Evolutionary conservation across 2,888 invertebrate genomes (phyloP).

Genomic region (Machimus atricapillus): DNA sequence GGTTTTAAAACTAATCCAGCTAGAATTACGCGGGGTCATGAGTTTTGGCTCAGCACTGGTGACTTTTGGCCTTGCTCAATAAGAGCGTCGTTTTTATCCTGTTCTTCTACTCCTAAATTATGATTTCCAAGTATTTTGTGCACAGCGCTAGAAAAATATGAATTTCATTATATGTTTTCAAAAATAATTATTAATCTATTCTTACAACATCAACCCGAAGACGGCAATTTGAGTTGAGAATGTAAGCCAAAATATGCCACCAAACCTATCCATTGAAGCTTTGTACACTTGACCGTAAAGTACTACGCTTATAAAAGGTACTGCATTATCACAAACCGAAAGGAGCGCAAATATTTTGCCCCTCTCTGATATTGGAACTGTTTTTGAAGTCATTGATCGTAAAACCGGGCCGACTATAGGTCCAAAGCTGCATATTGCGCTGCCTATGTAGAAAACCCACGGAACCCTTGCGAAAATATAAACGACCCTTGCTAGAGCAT

Average conservation of each 20-base stretch:
- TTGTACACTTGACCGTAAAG: constrained; percentile 76
- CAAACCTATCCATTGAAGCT: constrained; percentile 68
- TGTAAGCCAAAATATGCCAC: constrained; percentile 76
- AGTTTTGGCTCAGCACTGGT: neutral
- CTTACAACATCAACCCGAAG: constrained; percentile 73
- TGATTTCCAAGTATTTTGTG: constrained; percentile 56
- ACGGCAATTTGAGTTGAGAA: constrained; percentile 74
- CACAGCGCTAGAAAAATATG: constrained; percentile 56
- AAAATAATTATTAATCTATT: constrained; percentile 50
- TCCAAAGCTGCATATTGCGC: constrained; percentile 76
- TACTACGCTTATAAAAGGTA: constrained; percentile 76
- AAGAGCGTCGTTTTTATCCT: constrained; percentile 53
- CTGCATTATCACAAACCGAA: constrained; percentile 81
- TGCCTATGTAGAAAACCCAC: constrained; percentile 73
- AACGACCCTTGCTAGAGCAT: constrained; percentile 72
- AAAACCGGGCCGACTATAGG: constrained; percentile 81
- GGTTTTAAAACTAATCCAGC: neutral
- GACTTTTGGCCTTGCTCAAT: constrained; percentile 46
- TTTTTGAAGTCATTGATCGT: constrained; percentile 82
- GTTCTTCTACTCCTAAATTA: constrained; percentile 55
- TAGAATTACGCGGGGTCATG: neutral
- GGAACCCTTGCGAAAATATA: constrained; percentile 69
- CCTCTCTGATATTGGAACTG: constrained; percentile 74
- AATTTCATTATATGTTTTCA: neutral
- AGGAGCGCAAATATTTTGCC: constrained; percentile 82